Conservation (phyloP, 2,888 invertebrate genomes). For the Sminthurides aquaticus region DNA sequence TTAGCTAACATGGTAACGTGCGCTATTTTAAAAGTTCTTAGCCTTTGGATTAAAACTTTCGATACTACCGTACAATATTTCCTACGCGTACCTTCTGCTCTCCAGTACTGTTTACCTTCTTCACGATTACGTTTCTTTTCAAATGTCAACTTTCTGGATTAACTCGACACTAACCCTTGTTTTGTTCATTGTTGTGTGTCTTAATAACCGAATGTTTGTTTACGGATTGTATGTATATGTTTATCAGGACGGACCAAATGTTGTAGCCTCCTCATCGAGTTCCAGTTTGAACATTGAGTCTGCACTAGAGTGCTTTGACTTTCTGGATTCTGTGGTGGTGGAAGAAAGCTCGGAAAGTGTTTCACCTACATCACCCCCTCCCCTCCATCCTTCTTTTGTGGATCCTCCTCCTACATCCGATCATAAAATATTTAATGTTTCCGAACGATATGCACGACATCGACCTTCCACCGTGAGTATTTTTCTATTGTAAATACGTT, state of each 20-base stretch:
- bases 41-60: too few species aligned
- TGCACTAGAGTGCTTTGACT: slow-evolving; percentile 52
- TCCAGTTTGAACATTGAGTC: slow-evolving; percentile 51
- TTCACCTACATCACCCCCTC: slow-evolving; percentile 3
- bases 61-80: too few species aligned
- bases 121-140: too few species aligned
- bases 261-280: slow-evolving; percentile 43
- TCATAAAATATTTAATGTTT: slow-evolving; percentile 19
- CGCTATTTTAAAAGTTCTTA: too few species aligned
- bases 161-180: background rate
- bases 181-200: too few species aligned
- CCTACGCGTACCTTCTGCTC: too few species aligned
- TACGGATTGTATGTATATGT: too few species aligned
- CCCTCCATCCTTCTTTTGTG: slow-evolving; percentile 5
- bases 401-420: slow-evolving; percentile 15
- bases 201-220: too few species aligned
- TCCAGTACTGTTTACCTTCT: too few species aligned
- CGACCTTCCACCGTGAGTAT: slow-evolving; percentile 21
- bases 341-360: slow-evolving; percentile 15
- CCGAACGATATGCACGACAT: slow-evolving; percentile 20
- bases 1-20: too few species aligned
- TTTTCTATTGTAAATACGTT: too few species aligned
- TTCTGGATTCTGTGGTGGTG: slow-evolving; percentile 49
- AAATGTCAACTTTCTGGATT: background rate
- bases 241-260: slow-evolving; percentile 17